Base-by-base conservation (phyloP, 2,797 vertebrate genomes). In the Clarias laeviceps region DNA sequence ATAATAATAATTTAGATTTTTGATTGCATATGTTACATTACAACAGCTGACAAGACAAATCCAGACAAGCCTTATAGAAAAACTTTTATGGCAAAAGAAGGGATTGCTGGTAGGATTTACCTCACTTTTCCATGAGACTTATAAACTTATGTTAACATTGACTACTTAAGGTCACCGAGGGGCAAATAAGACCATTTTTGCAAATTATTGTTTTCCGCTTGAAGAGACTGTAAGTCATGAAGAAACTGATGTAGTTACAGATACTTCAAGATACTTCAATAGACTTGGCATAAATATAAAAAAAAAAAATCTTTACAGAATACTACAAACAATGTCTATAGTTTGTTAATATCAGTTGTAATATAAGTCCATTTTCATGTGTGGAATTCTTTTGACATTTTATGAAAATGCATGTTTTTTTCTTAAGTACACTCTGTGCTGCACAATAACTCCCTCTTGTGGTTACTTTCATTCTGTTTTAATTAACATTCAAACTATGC, bases 161-260 rank as follows among this genome's bases (percentile, higher is more conserved):
- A 76, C 8, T 57, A 59, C 20, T 32, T 76, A 7, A 74, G 72
- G 5, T 54, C 45, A 74, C 54, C 18, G 12, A 5, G 59, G 29
- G 29, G 22, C 29, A 37, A 57, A 57, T 5, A 32, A 83, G 79
- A 89, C 73, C 86, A 87, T 87, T 74, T 64, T 64, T n/a, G 15
- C 66, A 32, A 9, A 45, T 45, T 20, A 4, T 54, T 73, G 2
- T 27, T 50, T 27, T 3, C 40, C 54, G 40, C 5, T 24, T 73
- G 45, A 17, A 17, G 70, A 73, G 24, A 17, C 45, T 73, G 45
- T 54, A 54, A 45, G 69, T 45, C 37, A 72, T 45, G 6, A 54
- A 18, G 24, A 27, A 15, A 27, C 45, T 27, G n/a, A 8, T 15
- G 37, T 70, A 50, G 17, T 57, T 76, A 32, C 4, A 22, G n/a